These are phyloP conservation scores for Passer domesticus DNA, from an alignment of 2,113 vertebrate genomes.

Conservation along the genomic window DNA sequence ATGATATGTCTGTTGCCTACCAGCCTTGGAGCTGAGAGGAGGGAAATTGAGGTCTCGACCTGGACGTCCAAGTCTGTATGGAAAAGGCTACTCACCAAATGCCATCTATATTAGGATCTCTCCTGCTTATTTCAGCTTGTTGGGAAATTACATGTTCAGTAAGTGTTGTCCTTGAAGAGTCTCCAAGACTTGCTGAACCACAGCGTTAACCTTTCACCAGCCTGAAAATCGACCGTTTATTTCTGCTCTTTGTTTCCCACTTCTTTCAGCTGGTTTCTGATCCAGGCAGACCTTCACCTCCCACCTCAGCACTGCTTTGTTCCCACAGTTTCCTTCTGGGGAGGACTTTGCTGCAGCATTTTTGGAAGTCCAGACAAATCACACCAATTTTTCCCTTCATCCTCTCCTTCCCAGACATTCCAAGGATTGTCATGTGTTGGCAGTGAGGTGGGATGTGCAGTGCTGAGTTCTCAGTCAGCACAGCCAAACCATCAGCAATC, in stretches of 20 bases:
- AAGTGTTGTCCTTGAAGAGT: slow-evolving; percentile 36
- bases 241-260: slow-evolving; percentile 29
- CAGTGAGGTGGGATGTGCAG: not conserved
- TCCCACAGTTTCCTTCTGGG: not conserved
- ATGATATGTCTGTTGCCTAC: slow-evolving; percentile 43
- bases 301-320: not conserved
- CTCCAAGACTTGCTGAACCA: slow-evolving; percentile 23
- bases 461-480: not conserved
- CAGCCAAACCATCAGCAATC: not conserved
- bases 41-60: slow-evolving; percentile 69
- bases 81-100: slow-evolving; percentile 48
- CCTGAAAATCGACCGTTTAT: slow-evolving; percentile 25
- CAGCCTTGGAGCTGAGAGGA: slow-evolving; percentile 42
- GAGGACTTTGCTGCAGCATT: not conserved
- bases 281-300: not conserved
- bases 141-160: slow-evolving; percentile 51
- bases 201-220: slow-evolving; percentile 32
- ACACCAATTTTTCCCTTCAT: not conserved
- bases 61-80: slow-evolving; percentile 2
- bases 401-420: not conserved
- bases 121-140: slow-evolving; percentile 45
- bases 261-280: not conserved
- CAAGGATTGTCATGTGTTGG: not conserved
- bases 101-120: slow-evolving; percentile 64
- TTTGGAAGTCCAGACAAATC: not conserved